These are phyloP conservation scores for Lycaena phlaeas DNA, from an alignment of 2,888 invertebrate genomes.

Conservation along the genomic window DNA sequence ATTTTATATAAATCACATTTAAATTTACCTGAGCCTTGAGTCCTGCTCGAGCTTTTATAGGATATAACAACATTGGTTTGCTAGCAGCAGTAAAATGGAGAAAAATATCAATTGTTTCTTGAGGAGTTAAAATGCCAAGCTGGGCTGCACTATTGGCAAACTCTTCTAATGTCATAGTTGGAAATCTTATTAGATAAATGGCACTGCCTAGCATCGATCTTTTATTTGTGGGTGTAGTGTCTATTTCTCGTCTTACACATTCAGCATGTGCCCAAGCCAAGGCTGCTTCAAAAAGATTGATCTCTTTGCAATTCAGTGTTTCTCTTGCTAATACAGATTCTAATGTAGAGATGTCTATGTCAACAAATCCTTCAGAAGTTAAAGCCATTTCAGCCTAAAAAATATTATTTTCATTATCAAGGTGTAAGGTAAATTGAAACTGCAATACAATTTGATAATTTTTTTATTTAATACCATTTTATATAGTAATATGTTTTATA, in stretches of 20 bases:
- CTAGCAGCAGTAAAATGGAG: slow-evolving; percentile 92
- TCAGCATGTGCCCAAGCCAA: slow-evolving; percentile 95
- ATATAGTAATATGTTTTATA: slow-evolving; percentile 23
- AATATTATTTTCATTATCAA: slow-evolving; percentile 25
- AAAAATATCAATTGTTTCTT: slow-evolving; percentile 96
- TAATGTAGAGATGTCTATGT: slow-evolving; percentile 94
- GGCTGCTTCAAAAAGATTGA: slow-evolving; percentile 91
- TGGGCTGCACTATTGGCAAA: slow-evolving; percentile 97
- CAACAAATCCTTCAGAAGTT: slow-evolving; percentile 95
- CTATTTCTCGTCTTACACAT: slow-evolving; percentile 87
- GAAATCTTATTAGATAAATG: slow-evolving; percentile 90
- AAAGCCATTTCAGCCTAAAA: slow-evolving; percentile 95
- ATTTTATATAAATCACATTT: slow-evolving; percentile 2
- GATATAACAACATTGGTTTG: slow-evolving; percentile 88
- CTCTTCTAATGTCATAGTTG: slow-evolving; percentile 91
- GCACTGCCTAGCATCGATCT: slow-evolving; percentile 82
- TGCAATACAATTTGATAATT: slow-evolving; percentile 70
- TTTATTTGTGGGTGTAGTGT: slow-evolving; percentile 85
- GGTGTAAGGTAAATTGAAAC: slow-evolving; percentile 53
- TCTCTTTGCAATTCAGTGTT: slow-evolving; percentile 95
- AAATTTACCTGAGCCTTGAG: slow-evolving; percentile 85
- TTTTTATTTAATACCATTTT: slow-evolving; percentile 48
- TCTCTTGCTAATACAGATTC: slow-evolving; percentile 93
- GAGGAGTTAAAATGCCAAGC: slow-evolving; percentile 90
- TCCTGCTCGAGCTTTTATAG: slow-evolving; percentile 87